Percentiles rank a stretch among this genome's conserved stretches.
These are phyloP conservation scores for Embiotoca jacksoni DNA, from an alignment of 2,113 vertebrate genomes.

Conservation along the genomic window DNA sequence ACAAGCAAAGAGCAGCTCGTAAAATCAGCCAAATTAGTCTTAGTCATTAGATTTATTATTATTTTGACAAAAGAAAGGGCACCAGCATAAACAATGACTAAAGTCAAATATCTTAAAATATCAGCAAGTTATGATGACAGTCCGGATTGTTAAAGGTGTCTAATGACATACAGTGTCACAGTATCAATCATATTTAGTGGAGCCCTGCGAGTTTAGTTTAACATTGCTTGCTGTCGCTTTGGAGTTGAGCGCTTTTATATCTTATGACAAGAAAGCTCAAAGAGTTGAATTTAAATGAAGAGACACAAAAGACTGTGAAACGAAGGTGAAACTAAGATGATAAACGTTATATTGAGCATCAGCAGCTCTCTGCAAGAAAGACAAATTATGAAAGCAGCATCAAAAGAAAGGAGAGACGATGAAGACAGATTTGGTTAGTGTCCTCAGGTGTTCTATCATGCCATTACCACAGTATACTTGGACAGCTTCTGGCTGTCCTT, in stretches of 20 bases:
- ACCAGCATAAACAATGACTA: too few species aligned
- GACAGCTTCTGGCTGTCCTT: constrained; percentile 21
- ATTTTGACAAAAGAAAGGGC: too few species aligned
- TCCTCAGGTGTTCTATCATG: constrained; percentile 12
- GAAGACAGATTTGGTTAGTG: constrained; percentile 26
- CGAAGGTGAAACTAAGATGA: constrained; percentile 1
- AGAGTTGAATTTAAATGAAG: constrained; percentile 5
- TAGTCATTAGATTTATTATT: too few species aligned
- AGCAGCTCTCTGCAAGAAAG: not conserved
- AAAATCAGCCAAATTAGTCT: too few species aligned
- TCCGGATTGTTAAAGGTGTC: too few species aligned
- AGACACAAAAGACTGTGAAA: not conserved
- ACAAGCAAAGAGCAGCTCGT: too few species aligned
- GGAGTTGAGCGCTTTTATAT: not conserved
- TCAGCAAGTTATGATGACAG: too few species aligned
- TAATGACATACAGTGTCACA: not conserved
- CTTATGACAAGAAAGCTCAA: not conserved
- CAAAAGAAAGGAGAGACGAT: not conserved
- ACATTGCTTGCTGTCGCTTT: not conserved
- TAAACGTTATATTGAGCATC: not conserved
- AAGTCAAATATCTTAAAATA: too few species aligned
- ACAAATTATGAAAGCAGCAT: not conserved
- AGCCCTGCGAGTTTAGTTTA: not conserved
- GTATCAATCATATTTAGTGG: not conserved
- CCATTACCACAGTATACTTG: not conserved